Base-by-base conservation (phyloP, 1,140 invertebrate genomes). In the Apis laboriosa region DNA sequence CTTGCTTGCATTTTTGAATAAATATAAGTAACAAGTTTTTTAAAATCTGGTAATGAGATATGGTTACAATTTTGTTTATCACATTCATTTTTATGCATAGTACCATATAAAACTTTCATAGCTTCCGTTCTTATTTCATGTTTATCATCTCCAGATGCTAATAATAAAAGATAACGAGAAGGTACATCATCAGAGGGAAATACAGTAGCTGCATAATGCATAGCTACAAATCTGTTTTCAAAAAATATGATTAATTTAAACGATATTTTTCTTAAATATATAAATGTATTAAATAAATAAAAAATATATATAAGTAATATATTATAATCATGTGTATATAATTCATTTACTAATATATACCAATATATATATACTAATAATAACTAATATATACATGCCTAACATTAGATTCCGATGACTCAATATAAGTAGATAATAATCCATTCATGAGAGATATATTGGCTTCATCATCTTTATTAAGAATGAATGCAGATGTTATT, bases 141-240 rank as follows among this genome's bases (percentile, higher is more conserved):
- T 93, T 97, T 97, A 51, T 96, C 95, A 91, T 99, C 98, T 58
- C 97, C 97, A 88, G 96, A 96, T 17, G 97, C 97, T 43, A 98
- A 91, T n/a, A 99, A 93, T 58, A 99, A 93, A 21, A 98, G 94
- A 91, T 97, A 98, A 86, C 97, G 95, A 3, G 98, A 97, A 4
- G 97, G 96, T 4, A 97, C 95, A 92, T 98, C 97, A 88, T 97
- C 95, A 53, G 96, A 94, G 9, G 97, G 96, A 93, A 98, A 99
- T 68, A 98, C 96, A 24, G 95, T 96, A 5, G 96, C 96, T 3
- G 97, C 95, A 92, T 98, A 98, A 82, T 97, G 95, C 81, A 97
- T 97, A 43, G 97, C 97, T 28, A 98, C 96, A 91, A 97, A 97
- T 83, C 98, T 93, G 43, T 76, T 70, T 1, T 53, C 11, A 87